Evolutionary conservation across 2,797 vertebrate genomes (phyloP), one percentile per base, ranked within the genome.

Genomic region (Dipus sagitta): DNA sequence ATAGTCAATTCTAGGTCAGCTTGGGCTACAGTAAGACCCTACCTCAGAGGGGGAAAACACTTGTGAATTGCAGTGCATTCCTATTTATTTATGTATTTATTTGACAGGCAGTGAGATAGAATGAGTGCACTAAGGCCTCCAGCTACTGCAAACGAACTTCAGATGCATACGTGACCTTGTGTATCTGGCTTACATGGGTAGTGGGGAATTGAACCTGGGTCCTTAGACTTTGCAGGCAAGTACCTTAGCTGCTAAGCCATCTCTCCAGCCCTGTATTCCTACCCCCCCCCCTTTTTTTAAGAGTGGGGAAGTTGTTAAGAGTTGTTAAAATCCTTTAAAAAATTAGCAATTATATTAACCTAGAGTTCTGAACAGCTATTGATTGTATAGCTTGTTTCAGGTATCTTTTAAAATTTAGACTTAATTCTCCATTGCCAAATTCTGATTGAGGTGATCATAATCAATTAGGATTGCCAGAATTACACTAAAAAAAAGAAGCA

Each of bases 401-500:
- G 8, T 91, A 52, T 88, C 60, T 81, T 80, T 87, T 84, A 65
- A n/a, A 77, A 60, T 34, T 84, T 81, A 84, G 26, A 86, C 42
- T 67, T n/a, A 24, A 38, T 93, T 94, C 93, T 85, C 28, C 60
- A 60, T 67, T 68, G 14, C 34, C 42, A 94, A 68, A 94, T 92
- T 95, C 32, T 90, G 23, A 91, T 6, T 80, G 74, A 17, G 34
- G 24, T 82, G 24, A 70, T 93, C 10, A 87, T 94, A 77, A 60
- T 47, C 47, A 47, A 47, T 85, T 6, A 81, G 68, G 58, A 85
- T 30, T 72, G 82, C 76, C 65, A 90, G 11, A 8, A 24, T 68
- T 91, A 77, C 89, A 92, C 91, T 88, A 38, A 93, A 94, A 86
- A 94, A 18, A 47, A 47, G 11, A 47, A 47, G 93, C 83, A 94